Evolutionary conservation across 1,140 invertebrate species (phyloP).

Genomic region (Gryon sp.): DNA sequence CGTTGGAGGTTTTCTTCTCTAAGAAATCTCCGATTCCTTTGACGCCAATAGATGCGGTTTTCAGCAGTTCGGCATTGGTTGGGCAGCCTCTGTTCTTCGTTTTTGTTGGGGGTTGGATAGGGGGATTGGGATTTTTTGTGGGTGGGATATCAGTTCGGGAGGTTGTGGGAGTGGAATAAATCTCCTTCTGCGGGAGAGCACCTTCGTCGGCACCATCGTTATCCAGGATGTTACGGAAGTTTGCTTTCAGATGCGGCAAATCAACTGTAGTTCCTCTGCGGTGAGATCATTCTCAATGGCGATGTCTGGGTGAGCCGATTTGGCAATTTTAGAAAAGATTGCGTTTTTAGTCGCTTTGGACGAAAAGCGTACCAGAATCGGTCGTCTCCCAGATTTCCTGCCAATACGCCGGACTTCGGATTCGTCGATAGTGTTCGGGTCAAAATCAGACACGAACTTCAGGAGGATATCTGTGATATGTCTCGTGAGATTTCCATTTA

Average conservation of each 20-base stretch:
- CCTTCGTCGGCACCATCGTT: background rate
- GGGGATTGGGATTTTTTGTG: background rate
- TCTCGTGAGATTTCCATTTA: conserved; percentile 5
- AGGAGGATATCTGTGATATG: too few species aligned
- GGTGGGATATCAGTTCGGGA: background rate
- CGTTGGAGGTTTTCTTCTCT: background rate
- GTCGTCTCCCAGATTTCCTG: background rate
- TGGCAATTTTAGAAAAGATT: background rate
- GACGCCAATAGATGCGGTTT: background rate
- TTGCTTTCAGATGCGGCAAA: background rate
- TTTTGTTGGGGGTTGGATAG: background rate
- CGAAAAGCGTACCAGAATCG: conserved; percentile 4
- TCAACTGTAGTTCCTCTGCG: background rate
- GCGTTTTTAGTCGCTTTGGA: background rate
- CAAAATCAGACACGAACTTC: too few species aligned
- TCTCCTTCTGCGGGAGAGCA: background rate
- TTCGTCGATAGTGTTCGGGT: too few species aligned
- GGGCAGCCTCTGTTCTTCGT: background rate
- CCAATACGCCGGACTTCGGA: conserved; percentile 7
- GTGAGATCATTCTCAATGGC: conserved; percentile 6
- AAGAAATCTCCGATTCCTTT: conserved; percentile 8
- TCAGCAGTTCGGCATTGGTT: background rate
- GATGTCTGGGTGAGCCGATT: background rate
- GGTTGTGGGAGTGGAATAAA: background rate
- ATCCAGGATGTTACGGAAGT: conserved; percentile 1